A percentile compares a stretch with the other conserved stretches of the same genome.
phyloP scores from a whole-genome alignment of 2,113 vertebrate genomes.

The Notiomystis cincta region DNA sequence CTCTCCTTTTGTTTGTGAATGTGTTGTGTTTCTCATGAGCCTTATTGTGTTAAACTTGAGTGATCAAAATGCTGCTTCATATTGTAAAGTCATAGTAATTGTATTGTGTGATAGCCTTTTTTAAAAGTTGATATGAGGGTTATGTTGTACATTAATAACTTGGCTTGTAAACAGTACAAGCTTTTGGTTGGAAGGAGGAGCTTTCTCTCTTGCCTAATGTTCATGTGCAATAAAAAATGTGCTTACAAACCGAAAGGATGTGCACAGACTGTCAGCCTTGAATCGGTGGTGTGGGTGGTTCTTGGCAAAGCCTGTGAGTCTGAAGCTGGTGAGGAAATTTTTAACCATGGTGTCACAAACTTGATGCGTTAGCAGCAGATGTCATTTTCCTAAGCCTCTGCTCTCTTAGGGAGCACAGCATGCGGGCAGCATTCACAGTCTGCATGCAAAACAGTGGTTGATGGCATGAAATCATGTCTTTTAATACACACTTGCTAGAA shows the following conservation, averaged over 20 bases:
- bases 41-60: background rate
- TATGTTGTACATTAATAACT: background rate
- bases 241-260: slow-evolving; percentile 1
- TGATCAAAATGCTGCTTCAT: background rate
- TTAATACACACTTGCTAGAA: background rate
- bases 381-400: slow-evolving; percentile 35
- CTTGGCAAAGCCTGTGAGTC: background rate
- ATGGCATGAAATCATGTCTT: slow-evolving; percentile 24
- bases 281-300: slow-evolving; percentile 44
- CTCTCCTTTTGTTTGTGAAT: background rate
- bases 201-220: background rate
- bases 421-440: background rate
- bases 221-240: slow-evolving; percentile 8
- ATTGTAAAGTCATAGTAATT: accelerated
- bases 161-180: background rate
- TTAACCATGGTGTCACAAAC: slow-evolving; percentile 34
- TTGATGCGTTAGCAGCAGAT: slow-evolving; percentile 55
- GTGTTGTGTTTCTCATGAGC: background rate
- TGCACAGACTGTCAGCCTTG: slow-evolving; percentile 24
- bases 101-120: background rate
- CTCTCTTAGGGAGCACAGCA: slow-evolving; percentile 13
- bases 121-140: background rate
- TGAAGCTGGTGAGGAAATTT: slow-evolving; percentile 32
- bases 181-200: background rate
- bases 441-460: slow-evolving; percentile 7